phyloP scores from a whole-genome alignment of 2,113 vertebrate species.

The human region GRCh38 chr19:55246501-55247000 shows the following conservation, averaged over 20 bases:
- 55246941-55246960: conserved; percentile 80
- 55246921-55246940: conserved; percentile 84
- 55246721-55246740: neutral
- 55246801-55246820: neutral
- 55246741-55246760: neutral
- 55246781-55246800: neutral
- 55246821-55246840: neutral
- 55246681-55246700: neutral
- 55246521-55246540: too few species aligned
- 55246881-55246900: conserved; percentile 83
- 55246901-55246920: conserved; percentile 82
- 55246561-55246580: neutral
- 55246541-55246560: neutral
- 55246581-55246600: neutral
- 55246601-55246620: neutral
- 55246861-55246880: conserved; percentile 78
- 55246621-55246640: neutral
- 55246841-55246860: neutral
- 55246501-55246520: too few species aligned
- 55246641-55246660: neutral
- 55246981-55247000: conserved; percentile 85
- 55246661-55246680: neutral
- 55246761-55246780: neutral
- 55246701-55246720: neutral
- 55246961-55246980: conserved; percentile 84